A percentile compares a stretch with the other conserved stretches of the same genome.
These are phyloP conservation scores for Zoanthus solanderi DNA, from an alignment of 92 coral and sea anemone genomes.

Conservation along the genomic window DNA sequence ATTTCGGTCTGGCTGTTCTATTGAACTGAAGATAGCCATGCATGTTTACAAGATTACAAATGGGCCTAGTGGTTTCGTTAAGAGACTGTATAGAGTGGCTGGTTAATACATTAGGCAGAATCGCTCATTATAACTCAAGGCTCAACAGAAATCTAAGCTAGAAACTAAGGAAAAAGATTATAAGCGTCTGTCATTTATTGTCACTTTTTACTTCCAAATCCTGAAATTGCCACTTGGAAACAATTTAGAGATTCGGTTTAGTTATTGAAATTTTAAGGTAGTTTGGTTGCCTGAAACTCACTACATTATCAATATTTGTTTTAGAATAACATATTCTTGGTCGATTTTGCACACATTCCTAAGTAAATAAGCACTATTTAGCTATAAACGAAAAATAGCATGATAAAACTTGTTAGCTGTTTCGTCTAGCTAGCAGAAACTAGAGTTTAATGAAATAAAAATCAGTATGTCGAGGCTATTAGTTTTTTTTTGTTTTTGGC, in stretches of 20 bases:
- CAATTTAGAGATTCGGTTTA: not conserved
- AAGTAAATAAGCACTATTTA: slow-evolving; percentile 7
- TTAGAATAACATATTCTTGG: not conserved
- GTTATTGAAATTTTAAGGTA: not conserved
- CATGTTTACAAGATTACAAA: too few relatives aligned
- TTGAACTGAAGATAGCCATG: too few relatives aligned
- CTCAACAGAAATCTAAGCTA: too few relatives aligned
- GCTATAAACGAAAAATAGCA: not conserved
- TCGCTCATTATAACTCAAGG: too few relatives aligned
- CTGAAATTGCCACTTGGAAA: not conserved
- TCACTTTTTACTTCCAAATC: not conserved
- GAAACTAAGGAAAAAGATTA: not conserved
- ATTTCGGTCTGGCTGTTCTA: too few relatives aligned
- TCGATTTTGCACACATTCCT: slow-evolving; percentile 41
- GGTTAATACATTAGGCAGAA: too few relatives aligned
- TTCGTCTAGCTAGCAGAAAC: not conserved
- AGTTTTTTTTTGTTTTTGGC: not conserved
- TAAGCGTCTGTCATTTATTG: not conserved
- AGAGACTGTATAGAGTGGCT: too few relatives aligned
- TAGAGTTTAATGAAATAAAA: not conserved
- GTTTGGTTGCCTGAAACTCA: not conserved
- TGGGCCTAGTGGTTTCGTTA: too few relatives aligned
- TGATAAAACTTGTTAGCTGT: not conserved
- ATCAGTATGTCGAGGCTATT: too few relatives aligned
- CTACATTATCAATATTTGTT: slow-evolving; percentile 32